Base-by-base conservation (phyloP, 2,113 vertebrate genomes). In the Brachypteracias leptosomus region DNA sequence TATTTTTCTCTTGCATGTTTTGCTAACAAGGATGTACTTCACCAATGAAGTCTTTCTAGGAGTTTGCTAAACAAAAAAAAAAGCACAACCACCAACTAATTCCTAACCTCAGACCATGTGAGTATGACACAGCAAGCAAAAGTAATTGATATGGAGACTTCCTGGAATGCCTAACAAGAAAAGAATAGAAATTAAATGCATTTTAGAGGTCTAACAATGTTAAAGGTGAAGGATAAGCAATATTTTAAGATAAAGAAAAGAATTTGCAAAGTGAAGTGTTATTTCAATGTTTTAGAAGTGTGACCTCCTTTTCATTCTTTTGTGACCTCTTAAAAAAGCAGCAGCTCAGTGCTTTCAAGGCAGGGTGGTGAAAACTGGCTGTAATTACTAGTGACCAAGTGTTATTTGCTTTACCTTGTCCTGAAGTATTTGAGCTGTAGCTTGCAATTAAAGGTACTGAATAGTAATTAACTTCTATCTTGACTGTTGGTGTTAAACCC, bases 381-480 rank as follows among this genome's bases (percentile, higher is more conserved):
- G 40, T 79, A 95, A 93, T 95, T 96, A 88, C 47, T 55, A 38
- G 86, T 93, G 88, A 88, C 76, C 76, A 94, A 86, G 59, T 81
- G 72, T 88, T 96, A 88, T 84, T 94, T 90, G 68, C 75, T 95
- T 96, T 96, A 71, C 66, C 26, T 94, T 90, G 63, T 90, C 67
- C 55, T 58, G 55, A 73, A 88, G 54, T 85, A 73, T 95, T 92
- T 90, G 92, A 94, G 62, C 54, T 77, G 51, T 88, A 95, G 44
- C 72, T 94, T 93, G 79, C 79, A 95, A 90, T 93, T 94, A 94
- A 92, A 94, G 25, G 42, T 63, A 92, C 59, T 91, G 82, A 95
- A 83, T 71, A 88, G 85, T 88, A 95, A 96, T 84, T 96, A 90
- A 75, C 68, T 93, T 74, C 33, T 94, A 36, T 72, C 82, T 89